phyloP scores from a whole-genome alignment of 2,797 vertebrate genomes.

The Parotocinclus haroldoi region DNA sequence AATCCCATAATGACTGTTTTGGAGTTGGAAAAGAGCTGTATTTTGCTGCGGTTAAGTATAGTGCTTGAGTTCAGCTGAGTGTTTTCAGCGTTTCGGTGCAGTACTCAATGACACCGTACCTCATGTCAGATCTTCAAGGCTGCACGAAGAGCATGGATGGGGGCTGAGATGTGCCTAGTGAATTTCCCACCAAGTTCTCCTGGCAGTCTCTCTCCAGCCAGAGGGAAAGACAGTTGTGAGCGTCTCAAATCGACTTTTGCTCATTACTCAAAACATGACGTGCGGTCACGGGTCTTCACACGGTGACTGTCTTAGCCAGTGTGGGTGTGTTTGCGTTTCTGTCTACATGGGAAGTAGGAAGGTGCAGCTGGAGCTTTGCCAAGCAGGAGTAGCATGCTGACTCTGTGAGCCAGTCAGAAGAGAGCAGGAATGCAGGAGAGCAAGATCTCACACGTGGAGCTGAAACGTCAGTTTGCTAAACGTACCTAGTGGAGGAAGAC shows the following conservation, averaged over 20 bases:
- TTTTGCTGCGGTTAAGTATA: not conserved
- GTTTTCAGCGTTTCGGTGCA: not conserved
- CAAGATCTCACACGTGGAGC: not conserved
- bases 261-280: not conserved
- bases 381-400: constrained; percentile 33
- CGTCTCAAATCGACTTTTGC: constrained; percentile 1
- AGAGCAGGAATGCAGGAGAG: constrained; percentile 10
- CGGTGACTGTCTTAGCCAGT: constrained; percentile 30
- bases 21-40: constrained; percentile 3
- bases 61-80: not conserved
- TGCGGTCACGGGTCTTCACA: constrained; percentile 31
- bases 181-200: not conserved
- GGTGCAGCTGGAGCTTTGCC: constrained; percentile 64
- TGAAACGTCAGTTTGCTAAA: too few relatives aligned
- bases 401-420: constrained; percentile 18
- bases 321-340: not conserved
- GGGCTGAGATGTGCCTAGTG: not conserved
- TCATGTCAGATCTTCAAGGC: not conserved
- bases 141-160: not conserved
- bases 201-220: not conserved
- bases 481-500: not conserved
- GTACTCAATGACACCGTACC: not conserved
- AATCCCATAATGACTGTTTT: not conserved
- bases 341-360: constrained; percentile 50
- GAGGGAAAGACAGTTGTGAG: not conserved